Evolutionary conservation across 2,888 invertebrate genomes (phyloP).

Genomic region (Toxonevra muliebris): DNA sequence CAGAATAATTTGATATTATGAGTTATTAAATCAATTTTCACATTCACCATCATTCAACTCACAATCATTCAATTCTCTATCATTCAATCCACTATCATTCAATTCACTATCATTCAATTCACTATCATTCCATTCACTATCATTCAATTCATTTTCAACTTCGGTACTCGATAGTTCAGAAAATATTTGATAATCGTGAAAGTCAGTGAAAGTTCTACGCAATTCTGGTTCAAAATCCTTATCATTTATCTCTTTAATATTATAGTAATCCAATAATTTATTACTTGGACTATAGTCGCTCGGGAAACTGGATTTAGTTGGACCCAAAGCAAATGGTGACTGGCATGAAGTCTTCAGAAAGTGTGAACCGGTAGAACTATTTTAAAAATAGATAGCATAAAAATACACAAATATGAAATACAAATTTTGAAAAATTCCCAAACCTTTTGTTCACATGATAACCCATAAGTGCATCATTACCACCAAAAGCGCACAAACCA

Average conservation of each 20-base stretch:
- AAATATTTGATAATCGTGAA: conserved; percentile 2
- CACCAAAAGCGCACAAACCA: conserved; percentile 64
- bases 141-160: not conserved
- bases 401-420: not conserved
- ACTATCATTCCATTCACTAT: not conserved
- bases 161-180: conserved; percentile 5
- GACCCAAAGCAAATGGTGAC: conserved; percentile 50
- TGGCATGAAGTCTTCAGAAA: conserved; percentile 62
- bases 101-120: not conserved
- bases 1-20: too few relatives aligned
- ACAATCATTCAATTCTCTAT: not conserved
- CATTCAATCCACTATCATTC: not conserved
- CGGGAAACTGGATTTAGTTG: not conserved
- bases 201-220: conserved; percentile 39
- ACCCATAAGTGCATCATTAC: conserved; percentile 65
- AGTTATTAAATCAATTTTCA: too few relatives aligned
- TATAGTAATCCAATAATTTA: conserved; percentile 28
- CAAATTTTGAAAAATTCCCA: conserved; percentile 40
- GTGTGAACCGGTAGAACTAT: conserved; percentile 66
- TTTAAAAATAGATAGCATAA: conserved; percentile 47
- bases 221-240: conserved; percentile 49
- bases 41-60: not conserved
- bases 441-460: conserved; percentile 67
- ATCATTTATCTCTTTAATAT: conserved; percentile 36
- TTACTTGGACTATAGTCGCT: not conserved